These are phyloP conservation scores for Caracal caracal DNA, from an alignment of 2,113 vertebrate genomes.

Conservation along the genomic window DNA sequence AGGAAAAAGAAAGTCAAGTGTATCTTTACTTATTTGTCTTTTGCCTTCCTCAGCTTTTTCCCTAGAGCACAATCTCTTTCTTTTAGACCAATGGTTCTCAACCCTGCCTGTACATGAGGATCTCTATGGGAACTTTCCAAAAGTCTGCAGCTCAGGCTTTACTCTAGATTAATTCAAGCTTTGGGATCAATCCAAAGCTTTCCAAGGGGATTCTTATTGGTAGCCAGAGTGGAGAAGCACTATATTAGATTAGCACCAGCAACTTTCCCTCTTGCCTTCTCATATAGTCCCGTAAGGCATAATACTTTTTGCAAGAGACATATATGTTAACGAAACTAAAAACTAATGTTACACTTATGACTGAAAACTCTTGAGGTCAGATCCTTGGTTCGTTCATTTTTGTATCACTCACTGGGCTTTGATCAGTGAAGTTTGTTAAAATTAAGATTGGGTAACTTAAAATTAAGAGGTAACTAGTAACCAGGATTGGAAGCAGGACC, in stretches of 20 bases:
- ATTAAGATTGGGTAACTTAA: not conserved
- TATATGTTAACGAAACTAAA: constrained; percentile 10
- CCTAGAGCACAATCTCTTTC: constrained; percentile 3
- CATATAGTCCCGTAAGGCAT: not conserved
- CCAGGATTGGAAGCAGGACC: not conserved
- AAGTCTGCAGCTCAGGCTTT: not conserved
- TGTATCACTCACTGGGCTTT: not conserved
- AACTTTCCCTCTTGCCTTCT: not conserved
- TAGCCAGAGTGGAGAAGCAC: not conserved
- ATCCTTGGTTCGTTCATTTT: constrained; percentile 1
- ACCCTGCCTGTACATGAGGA: not conserved
- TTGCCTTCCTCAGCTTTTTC: not conserved
- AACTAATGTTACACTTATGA: not conserved
- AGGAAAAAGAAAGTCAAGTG: not conserved
- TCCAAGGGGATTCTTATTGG: not conserved
- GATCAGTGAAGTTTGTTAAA: not conserved
- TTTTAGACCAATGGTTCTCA: not conserved
- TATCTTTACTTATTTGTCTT: constrained; percentile 5
- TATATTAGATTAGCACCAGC: not conserved
- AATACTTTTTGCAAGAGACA: not conserved
- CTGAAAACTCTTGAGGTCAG: not conserved
- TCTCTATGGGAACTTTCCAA: not conserved
- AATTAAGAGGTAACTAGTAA: not conserved
- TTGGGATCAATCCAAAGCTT: not conserved
- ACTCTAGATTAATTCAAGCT: not conserved